phyloP scores from a whole-genome alignment of 2,797 vertebrate genomes.

The Acrossocheilus wenchowensis region DNA sequence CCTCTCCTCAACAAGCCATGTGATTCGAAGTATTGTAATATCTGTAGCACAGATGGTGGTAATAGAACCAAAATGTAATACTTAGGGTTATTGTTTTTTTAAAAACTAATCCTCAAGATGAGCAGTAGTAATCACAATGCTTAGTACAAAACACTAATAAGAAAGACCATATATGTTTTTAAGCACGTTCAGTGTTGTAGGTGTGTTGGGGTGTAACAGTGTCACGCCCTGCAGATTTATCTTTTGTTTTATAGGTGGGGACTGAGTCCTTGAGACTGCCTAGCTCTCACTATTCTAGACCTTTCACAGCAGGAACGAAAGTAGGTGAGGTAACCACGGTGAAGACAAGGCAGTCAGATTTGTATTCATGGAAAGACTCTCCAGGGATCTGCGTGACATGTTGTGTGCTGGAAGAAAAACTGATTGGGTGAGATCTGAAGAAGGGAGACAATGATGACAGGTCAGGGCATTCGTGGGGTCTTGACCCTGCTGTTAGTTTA shows the following conservation, averaged over 20 bases:
- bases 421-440: slow-evolving; percentile 18
- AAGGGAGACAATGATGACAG: not conserved
- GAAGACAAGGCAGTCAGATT: slow-evolving; percentile 2
- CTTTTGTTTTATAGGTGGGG: slow-evolving; percentile 28
- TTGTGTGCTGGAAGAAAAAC: not conserved
- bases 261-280: slow-evolving; percentile 39
- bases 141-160: too few species aligned
- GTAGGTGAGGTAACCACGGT: slow-evolving; percentile 4
- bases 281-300: slow-evolving; percentile 17
- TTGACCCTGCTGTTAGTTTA: slow-evolving; percentile 8
- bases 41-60: not conserved
- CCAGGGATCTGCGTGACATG: not conserved
- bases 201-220: slow-evolving; percentile 18
- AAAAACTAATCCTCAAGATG: not conserved
- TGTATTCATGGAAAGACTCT: slow-evolving; percentile 29
- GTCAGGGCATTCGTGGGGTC: slow-evolving; percentile 7
- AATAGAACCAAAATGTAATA: not conserved
- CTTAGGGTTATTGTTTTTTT: not conserved
- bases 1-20: not conserved
- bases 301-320: slow-evolving; percentile 27
- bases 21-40: not conserved
- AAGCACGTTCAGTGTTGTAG: slow-evolving; percentile 1
- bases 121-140: not conserved
- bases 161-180: not conserved
- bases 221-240: slow-evolving; percentile 14